phyloP scores from a whole-genome alignment of 1,140 invertebrate species.

The Popillia japonica region DNA sequence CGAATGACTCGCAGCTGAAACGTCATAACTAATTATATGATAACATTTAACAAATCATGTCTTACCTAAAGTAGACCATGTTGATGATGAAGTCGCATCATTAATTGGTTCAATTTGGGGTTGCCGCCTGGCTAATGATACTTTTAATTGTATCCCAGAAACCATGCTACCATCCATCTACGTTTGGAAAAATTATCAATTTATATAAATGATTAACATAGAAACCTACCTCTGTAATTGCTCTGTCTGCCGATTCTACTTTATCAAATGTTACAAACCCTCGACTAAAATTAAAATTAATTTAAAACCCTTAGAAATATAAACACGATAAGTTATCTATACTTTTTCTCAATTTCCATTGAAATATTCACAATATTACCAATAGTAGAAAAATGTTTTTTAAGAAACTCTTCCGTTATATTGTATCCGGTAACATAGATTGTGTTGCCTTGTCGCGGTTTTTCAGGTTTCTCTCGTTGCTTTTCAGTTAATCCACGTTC shows the following conservation, averaged over 20 bases:
- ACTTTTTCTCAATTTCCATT: conserved; percentile 90
- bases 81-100: conserved; percentile 78
- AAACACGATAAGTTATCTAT: conserved; percentile 47
- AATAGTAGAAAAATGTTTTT: conserved; percentile 79
- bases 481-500: conserved; percentile 65
- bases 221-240: conserved; percentile 76
- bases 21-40: background rate
- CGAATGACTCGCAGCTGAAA: conserved; percentile 75
- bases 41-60: conserved; percentile 40
- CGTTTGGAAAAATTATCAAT: conserved; percentile 46
- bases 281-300: conserved; percentile 69
- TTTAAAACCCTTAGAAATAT: conserved; percentile 42
- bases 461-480: conserved; percentile 65
- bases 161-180: conserved; percentile 83
- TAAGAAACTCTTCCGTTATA: conserved; percentile 83
- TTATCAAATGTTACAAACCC: conserved; percentile 95
- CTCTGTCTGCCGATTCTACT: conserved; percentile 83
- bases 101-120: conserved; percentile 81
- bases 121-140: conserved; percentile 83
- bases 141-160: conserved; percentile 80
- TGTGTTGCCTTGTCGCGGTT: conserved; percentile 81
- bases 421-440: conserved; percentile 86
- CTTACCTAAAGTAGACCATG: conserved; percentile 81
- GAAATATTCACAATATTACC: conserved; percentile 88
- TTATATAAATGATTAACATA: background rate